These are phyloP conservation scores for Potorous gilbertii DNA, from an alignment of 2,797 vertebrate species.

Conservation along the genomic window DNA sequence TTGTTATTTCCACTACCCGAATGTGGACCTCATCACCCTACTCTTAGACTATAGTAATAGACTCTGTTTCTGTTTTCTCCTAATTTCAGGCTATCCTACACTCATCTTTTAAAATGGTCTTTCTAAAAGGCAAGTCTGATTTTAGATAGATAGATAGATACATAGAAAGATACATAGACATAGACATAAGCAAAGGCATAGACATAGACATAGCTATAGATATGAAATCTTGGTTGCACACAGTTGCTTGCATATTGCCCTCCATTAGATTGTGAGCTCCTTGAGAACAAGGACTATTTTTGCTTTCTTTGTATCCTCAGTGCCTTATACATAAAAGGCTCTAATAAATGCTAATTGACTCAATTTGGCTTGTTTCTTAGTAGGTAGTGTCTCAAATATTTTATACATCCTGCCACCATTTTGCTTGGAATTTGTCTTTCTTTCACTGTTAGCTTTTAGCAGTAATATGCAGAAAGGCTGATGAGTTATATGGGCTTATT, in stretches of 20 bases:
- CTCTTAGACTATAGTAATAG: background rate
- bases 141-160: background rate
- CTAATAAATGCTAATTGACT: background rate
- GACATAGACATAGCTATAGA: background rate
- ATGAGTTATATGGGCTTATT: background rate
- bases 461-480: background rate
- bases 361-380: background rate
- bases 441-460: background rate
- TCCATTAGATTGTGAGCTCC: background rate
- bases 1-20: background rate
- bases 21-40: background rate
- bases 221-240: background rate
- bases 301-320: background rate
- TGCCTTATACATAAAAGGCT: background rate
- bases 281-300: background rate
- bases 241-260: background rate
- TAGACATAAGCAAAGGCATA: background rate
- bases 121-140: background rate
- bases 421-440: background rate
- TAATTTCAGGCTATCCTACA: background rate
- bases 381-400: background rate
- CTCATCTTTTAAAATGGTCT: background rate
- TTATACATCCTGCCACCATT: background rate
- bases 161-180: background rate
- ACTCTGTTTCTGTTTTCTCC: background rate